A percentile compares a stretch with the other conserved stretches of the same genome.
phyloP scores from a whole-genome alignment of 2,113 vertebrate genomes.

The Motacilla alba region DNA sequence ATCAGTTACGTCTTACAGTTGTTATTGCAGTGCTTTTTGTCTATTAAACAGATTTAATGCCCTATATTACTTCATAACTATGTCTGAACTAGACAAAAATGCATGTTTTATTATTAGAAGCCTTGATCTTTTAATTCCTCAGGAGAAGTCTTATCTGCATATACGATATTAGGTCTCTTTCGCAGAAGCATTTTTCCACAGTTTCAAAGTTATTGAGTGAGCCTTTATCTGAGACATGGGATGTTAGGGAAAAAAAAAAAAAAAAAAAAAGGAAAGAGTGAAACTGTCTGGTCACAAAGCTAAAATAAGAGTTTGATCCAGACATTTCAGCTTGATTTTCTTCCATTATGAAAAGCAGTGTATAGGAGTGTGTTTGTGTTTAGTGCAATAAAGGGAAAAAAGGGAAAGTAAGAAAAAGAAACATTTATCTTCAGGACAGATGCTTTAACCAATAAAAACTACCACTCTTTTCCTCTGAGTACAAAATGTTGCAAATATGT shows the following conservation, averaged over 20 bases:
- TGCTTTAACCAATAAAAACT: background rate
- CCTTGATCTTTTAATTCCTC: background rate
- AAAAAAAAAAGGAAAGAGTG: background rate
- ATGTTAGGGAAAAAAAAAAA: background rate
- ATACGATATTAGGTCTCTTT: background rate
- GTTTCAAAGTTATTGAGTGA: background rate
- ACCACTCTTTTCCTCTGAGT: background rate
- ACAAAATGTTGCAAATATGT: background rate
- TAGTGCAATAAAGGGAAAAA: background rate
- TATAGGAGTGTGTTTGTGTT: background rate
- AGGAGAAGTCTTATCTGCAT: background rate
- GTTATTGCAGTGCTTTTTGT: background rate
- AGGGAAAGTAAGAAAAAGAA: background rate
- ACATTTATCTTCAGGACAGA: background rate
- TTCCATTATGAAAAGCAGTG: background rate
- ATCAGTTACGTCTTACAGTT: background rate
- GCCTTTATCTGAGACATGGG: background rate
- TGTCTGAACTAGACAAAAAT: background rate
- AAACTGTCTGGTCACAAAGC: background rate
- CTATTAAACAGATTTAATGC: background rate
- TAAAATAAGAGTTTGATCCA: background rate
- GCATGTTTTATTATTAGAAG: background rate
- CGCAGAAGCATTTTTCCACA: background rate
- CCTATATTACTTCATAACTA: background rate
- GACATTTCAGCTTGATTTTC: background rate